Percentiles rank a stretch among this genome's conserved stretches.
phyloP scores from a whole-genome alignment of 2,797 vertebrate genomes.

The Adelosebastes latens region DNA sequence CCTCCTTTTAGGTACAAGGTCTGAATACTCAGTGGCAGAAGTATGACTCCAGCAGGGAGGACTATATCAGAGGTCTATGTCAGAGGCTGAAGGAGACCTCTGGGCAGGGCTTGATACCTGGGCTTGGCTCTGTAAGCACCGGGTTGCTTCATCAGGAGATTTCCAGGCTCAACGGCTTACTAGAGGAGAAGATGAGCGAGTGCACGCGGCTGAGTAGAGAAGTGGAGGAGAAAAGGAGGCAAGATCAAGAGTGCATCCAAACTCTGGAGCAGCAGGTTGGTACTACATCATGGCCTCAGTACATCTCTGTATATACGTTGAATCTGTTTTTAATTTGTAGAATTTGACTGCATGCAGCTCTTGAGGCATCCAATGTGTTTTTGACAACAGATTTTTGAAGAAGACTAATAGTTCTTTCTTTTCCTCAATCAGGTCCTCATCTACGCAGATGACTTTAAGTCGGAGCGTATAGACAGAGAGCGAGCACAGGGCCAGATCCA shows the following conservation, averaged over 20 bases:
- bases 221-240: slow-evolving; percentile 67
- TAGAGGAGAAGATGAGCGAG: slow-evolving; percentile 88
- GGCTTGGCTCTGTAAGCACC: slow-evolving; percentile 38
- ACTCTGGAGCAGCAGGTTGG: slow-evolving; percentile 94
- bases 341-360: no score
- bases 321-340: background rate
- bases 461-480: slow-evolving; percentile 91
- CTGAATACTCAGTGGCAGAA: slow-evolving; percentile 95
- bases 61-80: slow-evolving; percentile 88
- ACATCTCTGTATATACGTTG: background rate
- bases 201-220: slow-evolving; percentile 76
- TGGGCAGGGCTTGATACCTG: slow-evolving; percentile 32
- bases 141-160: slow-evolving; percentile 89
- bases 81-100: slow-evolving; percentile 83
- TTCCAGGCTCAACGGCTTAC: slow-evolving; percentile 85
- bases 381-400: background rate
- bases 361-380: background rate
- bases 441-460: slow-evolving; percentile 93
- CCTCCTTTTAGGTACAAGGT: slow-evolving; percentile 86
- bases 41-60: slow-evolving; percentile 91
- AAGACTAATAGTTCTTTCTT: background rate
- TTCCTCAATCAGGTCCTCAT: slow-evolving; percentile 85
- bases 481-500: slow-evolving; percentile 90
- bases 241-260: slow-evolving; percentile 85
- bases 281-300: background rate